Base-by-base conservation (phyloP, 1,140 invertebrate species). In the Aplysia californica region DNA sequence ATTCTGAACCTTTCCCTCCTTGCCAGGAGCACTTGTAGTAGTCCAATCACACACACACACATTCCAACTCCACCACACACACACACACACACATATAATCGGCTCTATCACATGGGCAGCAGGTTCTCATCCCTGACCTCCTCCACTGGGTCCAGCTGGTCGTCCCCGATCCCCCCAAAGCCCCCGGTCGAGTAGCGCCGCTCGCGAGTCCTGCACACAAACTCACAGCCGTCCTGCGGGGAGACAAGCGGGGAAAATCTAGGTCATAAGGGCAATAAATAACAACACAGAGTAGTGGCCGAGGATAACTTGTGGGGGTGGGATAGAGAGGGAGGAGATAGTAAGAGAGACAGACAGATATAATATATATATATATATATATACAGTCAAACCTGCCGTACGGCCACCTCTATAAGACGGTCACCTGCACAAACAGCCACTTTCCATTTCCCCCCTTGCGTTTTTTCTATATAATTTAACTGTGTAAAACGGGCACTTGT, bases 171-270 rank as follows among this genome's bases (percentile, higher is more conserved):
- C 26, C 90, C 90, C 81, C 86, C 85, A 79, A 88, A 91, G 29
- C 82, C 79, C 35, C 79, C 78, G n/a, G 84, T 72, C n/a, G n/a
- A n/a, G 41, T 80, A 79, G 23, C 81, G 61, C 3, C 82, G 69
- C 3, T 74, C 76, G 20, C 79, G 76, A n/a, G 78, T 85, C 15
- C 90, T 85, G 75, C 90, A 91, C 26, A 90, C 71, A 44, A 89
- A 85, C 77, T 91, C 84, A 86, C 90, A 91, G 18, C 90, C 90
- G 86, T 91, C 90, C 90, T 90, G 73, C 1, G 65, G 79, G 67
- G 76, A 69, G 61, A 76, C 23, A 73, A 59, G 39, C 31, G 66
- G 58, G 6, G 38, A 33, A 29, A 35, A 29, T 18, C 58, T 10
- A 44, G n/a, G 15, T 65, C 20, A 41, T 18, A 1, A 31, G 65